These are phyloP conservation scores for Polyommatus iphigenia DNA, from an alignment of 2,888 invertebrate species.

Conservation along the genomic window DNA sequence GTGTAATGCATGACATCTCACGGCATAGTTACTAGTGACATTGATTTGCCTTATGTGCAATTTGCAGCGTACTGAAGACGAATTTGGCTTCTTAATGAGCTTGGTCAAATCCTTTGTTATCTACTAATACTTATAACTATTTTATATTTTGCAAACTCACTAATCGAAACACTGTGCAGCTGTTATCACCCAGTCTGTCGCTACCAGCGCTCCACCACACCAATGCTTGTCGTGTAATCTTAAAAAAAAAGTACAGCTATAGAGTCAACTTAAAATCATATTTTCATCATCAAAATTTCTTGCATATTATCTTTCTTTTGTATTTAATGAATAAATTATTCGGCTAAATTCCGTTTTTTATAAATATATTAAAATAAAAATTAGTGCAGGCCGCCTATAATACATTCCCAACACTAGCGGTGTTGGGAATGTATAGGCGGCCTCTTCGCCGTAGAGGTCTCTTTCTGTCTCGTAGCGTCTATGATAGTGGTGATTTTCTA, in stretches of 20 bases:
- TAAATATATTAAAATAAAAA: too few relatives aligned
- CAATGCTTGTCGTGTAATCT: constrained; percentile 72
- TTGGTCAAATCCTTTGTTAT: too few relatives aligned
- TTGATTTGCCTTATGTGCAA: too few relatives aligned
- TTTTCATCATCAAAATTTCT: background rate
- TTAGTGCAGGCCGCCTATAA: too few relatives aligned
- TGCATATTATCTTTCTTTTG: too few relatives aligned
- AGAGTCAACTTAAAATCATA: background rate
- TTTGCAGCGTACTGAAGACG: too few relatives aligned
- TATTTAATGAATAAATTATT: too few relatives aligned
- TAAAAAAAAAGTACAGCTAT: background rate
- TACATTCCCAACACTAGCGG: too few relatives aligned
- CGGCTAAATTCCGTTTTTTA: background rate
- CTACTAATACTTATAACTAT: background rate
- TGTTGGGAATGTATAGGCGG: too few relatives aligned
- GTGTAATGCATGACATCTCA: too few relatives aligned
- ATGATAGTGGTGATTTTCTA: background rate
- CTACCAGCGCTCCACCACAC: constrained; percentile 73
- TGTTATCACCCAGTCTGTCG: constrained; percentile 61
- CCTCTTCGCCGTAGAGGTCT: background rate
- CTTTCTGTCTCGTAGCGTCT: background rate
- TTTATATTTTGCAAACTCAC: constrained; percentile 54
- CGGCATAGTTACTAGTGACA: too few relatives aligned
- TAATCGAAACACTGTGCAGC: constrained; percentile 76
- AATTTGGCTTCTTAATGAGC: too few relatives aligned